A percentile compares a stretch with the other conserved stretches of the same genome.
Evolutionary conservation across 2,797 vertebrate species (phyloP).

Genomic region (Poecilia gillii): DNA sequence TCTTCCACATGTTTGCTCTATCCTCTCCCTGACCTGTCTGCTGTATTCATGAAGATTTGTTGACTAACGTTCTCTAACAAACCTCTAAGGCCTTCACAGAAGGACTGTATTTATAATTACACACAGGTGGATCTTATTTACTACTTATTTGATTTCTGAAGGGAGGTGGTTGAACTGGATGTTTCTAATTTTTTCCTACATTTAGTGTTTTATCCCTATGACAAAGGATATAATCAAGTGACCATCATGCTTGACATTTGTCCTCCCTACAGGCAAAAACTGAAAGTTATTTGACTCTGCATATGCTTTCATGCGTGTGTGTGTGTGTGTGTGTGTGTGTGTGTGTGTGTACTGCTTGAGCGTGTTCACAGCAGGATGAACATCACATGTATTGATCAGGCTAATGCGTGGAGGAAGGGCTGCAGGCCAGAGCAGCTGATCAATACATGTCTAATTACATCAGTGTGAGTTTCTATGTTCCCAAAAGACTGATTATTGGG

Average conservation of each 20-base stretch:
- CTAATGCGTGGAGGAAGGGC: slow-evolving; percentile 82
- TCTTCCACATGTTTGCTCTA: background rate
- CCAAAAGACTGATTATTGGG: slow-evolving; percentile 34
- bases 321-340: slow-evolving; percentile 1
- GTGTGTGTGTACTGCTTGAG: slow-evolving; percentile 22
- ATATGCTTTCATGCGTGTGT: slow-evolving; percentile 21
- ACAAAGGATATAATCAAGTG: slow-evolving; percentile 35
- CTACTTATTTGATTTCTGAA: background rate
- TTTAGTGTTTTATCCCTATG: background rate
- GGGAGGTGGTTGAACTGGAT: background rate
- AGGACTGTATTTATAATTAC: background rate
- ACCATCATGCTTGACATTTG: slow-evolving; percentile 45
- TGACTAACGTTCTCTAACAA: background rate
- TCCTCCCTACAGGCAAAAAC: slow-evolving; percentile 67
- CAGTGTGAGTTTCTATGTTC: slow-evolving; percentile 36
- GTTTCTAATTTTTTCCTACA: background rate
- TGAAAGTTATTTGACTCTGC: slow-evolving; percentile 56
- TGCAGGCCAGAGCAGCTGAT: slow-evolving; percentile 75
- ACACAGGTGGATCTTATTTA: background rate
- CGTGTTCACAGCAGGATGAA: slow-evolving; percentile 68
- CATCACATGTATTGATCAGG: slow-evolving; percentile 83
- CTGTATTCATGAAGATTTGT: background rate
- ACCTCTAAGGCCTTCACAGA: background rate
- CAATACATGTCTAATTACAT: slow-evolving; percentile 83
- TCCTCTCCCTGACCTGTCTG: background rate